Percentiles rank a stretch among this genome's conserved stretches.
Conservation (phyloP, 2,888 invertebrate species). For the Rhamphomyia laevipes region DNA sequence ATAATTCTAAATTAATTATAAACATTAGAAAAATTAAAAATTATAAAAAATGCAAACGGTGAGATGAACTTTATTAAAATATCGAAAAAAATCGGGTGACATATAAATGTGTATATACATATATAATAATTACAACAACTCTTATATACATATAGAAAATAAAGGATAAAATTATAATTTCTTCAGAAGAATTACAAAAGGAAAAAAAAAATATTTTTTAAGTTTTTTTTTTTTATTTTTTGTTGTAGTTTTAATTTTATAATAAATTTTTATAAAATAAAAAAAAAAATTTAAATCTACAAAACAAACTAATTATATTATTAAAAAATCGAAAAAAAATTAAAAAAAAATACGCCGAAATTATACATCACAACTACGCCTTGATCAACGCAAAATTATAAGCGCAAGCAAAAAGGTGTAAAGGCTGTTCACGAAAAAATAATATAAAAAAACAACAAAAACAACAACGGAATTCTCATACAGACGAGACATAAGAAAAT, state of each 20-base stretch:
- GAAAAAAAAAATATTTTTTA: neutral
- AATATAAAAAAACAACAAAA: no score
- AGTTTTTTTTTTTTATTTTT: neutral
- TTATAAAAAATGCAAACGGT: constrained; percentile 22
- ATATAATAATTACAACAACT: neutral
- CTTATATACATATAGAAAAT: neutral
- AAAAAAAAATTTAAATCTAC: no score
- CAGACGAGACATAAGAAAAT: no score
- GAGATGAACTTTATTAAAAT: constrained; percentile 19
- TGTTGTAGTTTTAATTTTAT: neutral
- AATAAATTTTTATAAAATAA: no score
- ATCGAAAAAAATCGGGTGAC: constrained; percentile 7
- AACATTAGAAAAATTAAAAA: constrained; percentile 11
- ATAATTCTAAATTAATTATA: constrained; percentile 1
- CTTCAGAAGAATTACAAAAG: neutral
- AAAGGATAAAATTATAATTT: neutral
- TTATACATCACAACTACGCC: no score
- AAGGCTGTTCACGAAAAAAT: no score
- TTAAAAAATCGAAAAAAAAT: no score
- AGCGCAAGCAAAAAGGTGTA: no score
- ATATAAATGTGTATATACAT: neutral
- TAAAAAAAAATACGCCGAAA: no score
- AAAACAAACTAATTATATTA: no score
- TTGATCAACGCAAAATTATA: no score
- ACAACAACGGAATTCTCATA: no score